These are phyloP conservation scores for Xanthia togata DNA, from an alignment of 2,888 invertebrate genomes.

Conservation along the genomic window DNA sequence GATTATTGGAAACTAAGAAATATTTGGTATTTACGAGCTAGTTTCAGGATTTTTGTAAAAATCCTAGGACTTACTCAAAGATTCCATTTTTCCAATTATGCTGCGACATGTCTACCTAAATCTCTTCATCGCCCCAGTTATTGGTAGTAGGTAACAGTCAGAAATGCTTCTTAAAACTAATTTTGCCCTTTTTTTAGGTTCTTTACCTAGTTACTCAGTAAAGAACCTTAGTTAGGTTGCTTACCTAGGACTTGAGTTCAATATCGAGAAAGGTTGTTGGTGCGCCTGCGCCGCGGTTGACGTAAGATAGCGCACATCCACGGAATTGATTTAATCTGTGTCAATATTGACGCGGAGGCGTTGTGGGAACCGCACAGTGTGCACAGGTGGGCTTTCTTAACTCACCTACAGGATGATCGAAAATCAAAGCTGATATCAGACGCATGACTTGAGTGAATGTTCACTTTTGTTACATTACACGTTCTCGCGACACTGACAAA, in stretches of 20 bases:
- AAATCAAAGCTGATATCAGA: neutral
- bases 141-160: neutral
- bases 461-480: neutral
- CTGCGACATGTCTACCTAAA: neutral
- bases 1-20: neutral
- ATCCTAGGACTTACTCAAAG: too few species aligned
- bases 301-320: conserved; percentile 82
- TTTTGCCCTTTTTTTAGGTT: neutral
- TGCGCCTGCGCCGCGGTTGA: conserved; percentile 49
- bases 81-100: neutral
- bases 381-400: conserved; percentile 84
- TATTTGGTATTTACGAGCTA: neutral
- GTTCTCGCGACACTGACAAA: too few species aligned
- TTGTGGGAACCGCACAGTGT: conserved; percentile 85
- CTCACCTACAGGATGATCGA: conserved; percentile 66
- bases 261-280: conserved; percentile 29
- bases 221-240: too few species aligned
- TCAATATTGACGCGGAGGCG: conserved; percentile 87
- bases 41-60: too few species aligned
- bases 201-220: conserved; percentile 31
- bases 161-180: neutral
- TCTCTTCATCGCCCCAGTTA: neutral
- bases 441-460: neutral
- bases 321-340: conserved; percentile 87
- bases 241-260: conserved; percentile 20